Evolutionary conservation across 2,797 vertebrate species (phyloP), one percentile per base, ranked within the genome.

Genomic region (Microtus californicus): DNA sequence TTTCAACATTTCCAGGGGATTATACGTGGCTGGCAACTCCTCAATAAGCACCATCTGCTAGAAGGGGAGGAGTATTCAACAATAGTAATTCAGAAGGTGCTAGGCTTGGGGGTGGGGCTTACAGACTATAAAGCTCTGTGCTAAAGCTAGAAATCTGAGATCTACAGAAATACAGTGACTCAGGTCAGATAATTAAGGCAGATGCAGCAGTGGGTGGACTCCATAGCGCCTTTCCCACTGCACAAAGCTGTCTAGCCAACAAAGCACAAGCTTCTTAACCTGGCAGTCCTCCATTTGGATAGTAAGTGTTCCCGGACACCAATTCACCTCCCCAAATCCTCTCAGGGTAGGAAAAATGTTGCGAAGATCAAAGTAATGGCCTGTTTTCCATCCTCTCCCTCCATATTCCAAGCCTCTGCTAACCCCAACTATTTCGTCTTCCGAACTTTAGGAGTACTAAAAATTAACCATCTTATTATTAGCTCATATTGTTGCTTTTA

Each of bases 291-390:
- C 51, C 59, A 54, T 31, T 29, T 43, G 21, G n/a, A 94, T 59
- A 76, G 13, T 85, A 91, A 91, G 59, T 87, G 17, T 54, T 85
- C 65, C 40, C 90, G 65, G 83, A 91, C 19, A 88, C 56, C 45
- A 89, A 78, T 11, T 82, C 48, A 82, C 45, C 80, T 95, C 65
- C 83, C 80, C 43, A 88, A 93, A 93, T 90, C 94, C 85, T 94
- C 88, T 90, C 83, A 61, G 7, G 27, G 15, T 67, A 91, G 21
- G n/a, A 34, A 94, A 43, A 91, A 92, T 76, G 14, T 59, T 94
- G 67, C 8, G 45, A 93, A 67, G 34, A 88, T 27, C 80, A 77
- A 69, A 79, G 65, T 37, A 83, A 87, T 48, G 21, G 25, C 12
- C 43, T 6, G 34, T 78, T 88, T 76, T 76, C 69, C 34, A 93